These are phyloP conservation scores for Brachyhypopomus occidentalis DNA, from an alignment of 2,113 vertebrate species.

Conservation along the genomic window DNA sequence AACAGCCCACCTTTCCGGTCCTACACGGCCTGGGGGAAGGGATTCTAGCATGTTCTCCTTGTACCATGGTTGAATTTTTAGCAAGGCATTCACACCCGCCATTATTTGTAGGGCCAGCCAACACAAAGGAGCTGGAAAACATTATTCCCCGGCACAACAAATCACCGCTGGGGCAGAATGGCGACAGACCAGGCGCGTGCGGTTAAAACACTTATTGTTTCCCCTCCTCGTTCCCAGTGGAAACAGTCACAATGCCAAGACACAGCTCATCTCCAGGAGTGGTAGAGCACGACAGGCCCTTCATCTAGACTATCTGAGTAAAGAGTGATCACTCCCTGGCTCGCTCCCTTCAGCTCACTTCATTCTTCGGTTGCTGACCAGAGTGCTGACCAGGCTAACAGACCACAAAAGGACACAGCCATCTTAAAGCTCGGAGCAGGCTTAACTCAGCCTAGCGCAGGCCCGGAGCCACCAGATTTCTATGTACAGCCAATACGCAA, in stretches of 20 bases:
- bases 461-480: constrained; percentile 8
- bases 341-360: constrained; percentile 44
- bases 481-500: constrained; percentile 22
- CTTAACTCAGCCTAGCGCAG: constrained; percentile 12
- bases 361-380: constrained; percentile 40
- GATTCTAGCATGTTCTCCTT: constrained; percentile 46
- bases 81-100: constrained; percentile 20
- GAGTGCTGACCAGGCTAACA: constrained; percentile 51
- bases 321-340: constrained; percentile 36
- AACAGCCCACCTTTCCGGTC: constrained; percentile 21
- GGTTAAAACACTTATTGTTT: constrained; percentile 15
- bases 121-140: constrained; percentile 37
- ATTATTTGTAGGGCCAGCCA: constrained; percentile 13
- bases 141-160: constrained; percentile 31
- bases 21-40: constrained; percentile 33
- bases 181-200: background rate
- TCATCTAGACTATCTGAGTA: constrained; percentile 47
- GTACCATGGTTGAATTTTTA: constrained; percentile 27
- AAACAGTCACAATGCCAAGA: constrained; percentile 27
- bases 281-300: constrained; percentile 28
- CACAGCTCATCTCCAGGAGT: constrained; percentile 41
- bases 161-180: background rate
- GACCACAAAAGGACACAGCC: constrained; percentile 24
- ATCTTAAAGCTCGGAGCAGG: background rate
- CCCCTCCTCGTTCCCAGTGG: background rate